Base-by-base conservation (phyloP, 2,888 invertebrate genomes). In the Lithophane socia region DNA sequence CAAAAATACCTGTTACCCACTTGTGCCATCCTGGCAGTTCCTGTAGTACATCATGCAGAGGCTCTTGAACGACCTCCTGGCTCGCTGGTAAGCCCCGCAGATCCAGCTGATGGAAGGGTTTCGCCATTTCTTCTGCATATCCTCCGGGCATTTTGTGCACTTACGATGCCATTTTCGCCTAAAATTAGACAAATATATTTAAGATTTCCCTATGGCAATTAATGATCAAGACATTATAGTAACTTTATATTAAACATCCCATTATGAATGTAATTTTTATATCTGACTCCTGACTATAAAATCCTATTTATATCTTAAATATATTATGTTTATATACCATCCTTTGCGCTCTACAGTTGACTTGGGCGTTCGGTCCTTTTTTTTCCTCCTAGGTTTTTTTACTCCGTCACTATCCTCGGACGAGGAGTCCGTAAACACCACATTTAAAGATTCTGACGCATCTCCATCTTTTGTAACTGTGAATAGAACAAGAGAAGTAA, bases 11-110 rank as follows among this genome's bases (percentile, higher is more conserved):
- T 79, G 21, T 8, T 8, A 89, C 94, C 84, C 80, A 96, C 96
- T 96, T 8, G 96, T 96, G 2, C 96, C 96, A 88, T 96, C 96
- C 88, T 96, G 96, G 56, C 96, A 96, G 89, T 96, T 96, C 76
- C 96, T 93, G 64, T 91, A 94, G 73, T 92, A 86, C 96, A 96
- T 96, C 95, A 95, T 94, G 86, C 96, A 96, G 1, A 79, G 44
- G 68, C 96, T 96, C 88, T 96, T 96, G 89, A 96, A 96, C 8
- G 91, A 87, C 44, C 96, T 88, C 63, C 95, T 86, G 3, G 96
- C 96, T 21, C 93, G 91, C 85, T 96, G 96, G 90, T 95, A 96
- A 0, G 89, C 94, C 0, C 95, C 96, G 60, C 96, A 96, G n/a
- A 96, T 93, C 96, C 96, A 96, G 2, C 85, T 86, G 61, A 96